phyloP scores from a whole-genome alignment of 2,797 vertebrate genomes.

The Threskiornis aethiopicus region DNA sequence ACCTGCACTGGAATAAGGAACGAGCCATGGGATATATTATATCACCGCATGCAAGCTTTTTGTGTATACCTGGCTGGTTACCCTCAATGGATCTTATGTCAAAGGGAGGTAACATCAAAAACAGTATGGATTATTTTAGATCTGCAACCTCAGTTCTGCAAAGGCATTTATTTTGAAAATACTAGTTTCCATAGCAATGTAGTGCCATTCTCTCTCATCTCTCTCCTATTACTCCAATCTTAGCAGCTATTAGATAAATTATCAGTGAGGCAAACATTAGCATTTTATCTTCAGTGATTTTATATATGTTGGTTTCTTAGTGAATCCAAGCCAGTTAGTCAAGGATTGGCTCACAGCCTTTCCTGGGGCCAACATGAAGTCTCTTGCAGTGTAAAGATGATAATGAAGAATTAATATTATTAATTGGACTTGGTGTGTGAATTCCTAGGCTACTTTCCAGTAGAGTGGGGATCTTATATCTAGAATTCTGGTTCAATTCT shows the following conservation, averaged over 20 bases:
- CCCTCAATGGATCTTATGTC: neutral
- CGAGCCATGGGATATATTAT: neutral
- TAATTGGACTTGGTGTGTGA: neutral
- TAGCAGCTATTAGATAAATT: slow-evolving; percentile 60
- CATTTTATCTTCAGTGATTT: slow-evolving; percentile 42
- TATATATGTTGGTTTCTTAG: slow-evolving; percentile 25
- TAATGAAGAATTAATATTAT: slow-evolving; percentile 1
- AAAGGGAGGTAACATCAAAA: neutral
- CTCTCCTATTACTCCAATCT: slow-evolving; percentile 38
- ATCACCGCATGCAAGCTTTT: neutral
- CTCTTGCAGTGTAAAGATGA: neutral
- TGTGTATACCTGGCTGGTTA: neutral
- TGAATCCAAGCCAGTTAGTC: slow-evolving; percentile 50
- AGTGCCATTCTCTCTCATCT: slow-evolving; percentile 41
- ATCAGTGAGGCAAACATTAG: slow-evolving; percentile 42
- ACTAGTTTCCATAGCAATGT: slow-evolving; percentile 71
- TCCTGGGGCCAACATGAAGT: neutral
- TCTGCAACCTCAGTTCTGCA: slow-evolving; percentile 30
- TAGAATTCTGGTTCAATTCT: neutral
- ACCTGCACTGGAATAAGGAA: neutral
- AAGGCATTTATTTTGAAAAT: slow-evolving; percentile 71
- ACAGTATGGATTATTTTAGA: neutral
- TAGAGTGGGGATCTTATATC: neutral
- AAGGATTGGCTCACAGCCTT: slow-evolving; percentile 51
- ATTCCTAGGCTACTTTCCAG: slow-evolving; percentile 21